Conservation (phyloP, 2,797 vertebrate species). For the Rhabdomys pumilio region DNA sequence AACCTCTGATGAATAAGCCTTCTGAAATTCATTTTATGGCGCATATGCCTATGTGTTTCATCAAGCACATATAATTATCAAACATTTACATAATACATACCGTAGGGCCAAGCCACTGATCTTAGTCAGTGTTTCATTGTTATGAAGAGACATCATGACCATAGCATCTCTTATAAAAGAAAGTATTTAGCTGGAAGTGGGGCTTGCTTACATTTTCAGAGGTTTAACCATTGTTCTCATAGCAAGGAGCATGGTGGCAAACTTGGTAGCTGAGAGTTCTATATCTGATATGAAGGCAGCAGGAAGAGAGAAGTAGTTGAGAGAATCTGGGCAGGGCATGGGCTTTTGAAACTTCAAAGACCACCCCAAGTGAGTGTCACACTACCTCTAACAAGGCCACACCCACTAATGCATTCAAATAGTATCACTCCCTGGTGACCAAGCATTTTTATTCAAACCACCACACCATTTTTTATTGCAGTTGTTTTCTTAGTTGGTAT, state of each 20-base stretch:
- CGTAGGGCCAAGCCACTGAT: neutral
- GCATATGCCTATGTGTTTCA: fast-evolving
- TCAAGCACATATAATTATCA: neutral
- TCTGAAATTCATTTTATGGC: neutral
- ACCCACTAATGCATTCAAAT: neutral
- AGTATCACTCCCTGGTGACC: neutral
- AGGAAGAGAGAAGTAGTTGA: neutral
- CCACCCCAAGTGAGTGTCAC: neutral
- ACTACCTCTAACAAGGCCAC: neutral
- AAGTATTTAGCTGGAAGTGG: neutral
- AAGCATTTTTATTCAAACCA: neutral
- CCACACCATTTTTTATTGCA: neutral
- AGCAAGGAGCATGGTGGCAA: neutral
- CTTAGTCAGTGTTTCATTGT: neutral
- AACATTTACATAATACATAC: neutral
- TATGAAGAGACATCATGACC: neutral
- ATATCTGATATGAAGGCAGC: neutral
- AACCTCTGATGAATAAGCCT: neutral
- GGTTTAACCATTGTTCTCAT: neutral
- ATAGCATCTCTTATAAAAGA: neutral
- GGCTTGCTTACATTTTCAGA: neutral
- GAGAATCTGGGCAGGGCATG: neutral
- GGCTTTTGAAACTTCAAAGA: neutral
- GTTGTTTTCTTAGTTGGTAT: neutral
- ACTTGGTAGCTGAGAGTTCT: neutral